Conservation (phyloP, 2,797 vertebrate species). For the Acridotheres tristis region DNA sequence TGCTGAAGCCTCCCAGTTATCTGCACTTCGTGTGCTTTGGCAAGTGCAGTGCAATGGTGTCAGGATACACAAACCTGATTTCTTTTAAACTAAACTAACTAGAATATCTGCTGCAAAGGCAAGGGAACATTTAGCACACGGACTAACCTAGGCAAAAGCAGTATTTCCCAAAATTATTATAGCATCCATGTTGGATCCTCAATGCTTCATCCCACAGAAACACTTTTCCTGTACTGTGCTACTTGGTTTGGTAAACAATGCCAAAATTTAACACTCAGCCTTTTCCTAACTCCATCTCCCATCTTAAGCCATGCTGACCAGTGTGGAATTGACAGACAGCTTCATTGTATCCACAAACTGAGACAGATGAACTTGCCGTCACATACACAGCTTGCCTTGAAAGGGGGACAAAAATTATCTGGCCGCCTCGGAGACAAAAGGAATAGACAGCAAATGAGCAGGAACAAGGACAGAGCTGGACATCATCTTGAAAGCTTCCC, state of each 20-base stretch:
- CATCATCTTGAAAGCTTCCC: neutral
- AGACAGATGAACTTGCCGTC: neutral
- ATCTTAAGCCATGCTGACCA: neutral
- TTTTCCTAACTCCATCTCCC: neutral
- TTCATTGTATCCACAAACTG: neutral
- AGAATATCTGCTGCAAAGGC: neutral
- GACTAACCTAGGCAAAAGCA: neutral
- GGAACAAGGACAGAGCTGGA: neutral
- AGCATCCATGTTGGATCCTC: neutral
- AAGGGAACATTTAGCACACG: neutral
- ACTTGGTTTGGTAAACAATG: neutral
- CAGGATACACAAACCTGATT: neutral
- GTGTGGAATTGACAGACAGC: neutral
- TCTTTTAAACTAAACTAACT: neutral
- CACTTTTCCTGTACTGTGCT: neutral
- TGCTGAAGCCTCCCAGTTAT: neutral
- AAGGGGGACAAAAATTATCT: neutral
- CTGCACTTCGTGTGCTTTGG: neutral
- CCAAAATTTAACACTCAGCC: neutral
- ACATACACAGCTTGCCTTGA: neutral
- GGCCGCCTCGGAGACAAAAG: neutral
- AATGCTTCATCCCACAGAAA: neutral
- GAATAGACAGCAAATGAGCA: neutral
- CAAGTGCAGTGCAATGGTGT: neutral
- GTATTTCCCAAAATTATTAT: neutral